Conservation (phyloP, 2,888 invertebrate species). For the Scaptomyza flava region DNA sequence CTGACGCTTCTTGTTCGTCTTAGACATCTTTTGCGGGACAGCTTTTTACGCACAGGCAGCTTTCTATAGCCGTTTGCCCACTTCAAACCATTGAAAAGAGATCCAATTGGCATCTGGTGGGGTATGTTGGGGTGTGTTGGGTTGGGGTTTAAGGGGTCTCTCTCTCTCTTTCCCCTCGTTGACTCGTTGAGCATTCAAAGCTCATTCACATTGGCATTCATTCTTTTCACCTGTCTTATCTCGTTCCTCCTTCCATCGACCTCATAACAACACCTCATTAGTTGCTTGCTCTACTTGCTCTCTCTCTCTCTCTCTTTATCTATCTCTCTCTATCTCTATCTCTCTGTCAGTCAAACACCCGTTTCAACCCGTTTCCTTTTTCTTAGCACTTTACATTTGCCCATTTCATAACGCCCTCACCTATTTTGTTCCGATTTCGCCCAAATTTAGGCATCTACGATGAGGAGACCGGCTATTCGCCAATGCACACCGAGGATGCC, state of each 20-base stretch:
- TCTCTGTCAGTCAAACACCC: constrained; percentile 33
- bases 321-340: constrained; percentile 9
- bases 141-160: neutral
- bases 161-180: constrained; percentile 28
- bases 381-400: constrained; percentile 75
- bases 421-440: constrained; percentile 70
- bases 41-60: constrained; percentile 23
- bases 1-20: constrained; percentile 6
- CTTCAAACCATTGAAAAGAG: constrained; percentile 45
- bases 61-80: constrained; percentile 43
- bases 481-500: constrained; percentile 82
- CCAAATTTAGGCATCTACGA: constrained; percentile 79
- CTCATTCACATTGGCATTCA: constrained; percentile 26
- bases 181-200: constrained; percentile 42
- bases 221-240: constrained; percentile 31
- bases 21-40: constrained; percentile 19
- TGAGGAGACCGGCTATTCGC: constrained; percentile 83
- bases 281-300: constrained; percentile 67
- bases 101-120: constrained; percentile 45
- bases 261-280: constrained; percentile 64
- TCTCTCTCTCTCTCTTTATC: constrained; percentile 30
- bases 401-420: constrained; percentile 78
- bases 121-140: too few species aligned
- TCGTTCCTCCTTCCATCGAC: constrained; percentile 29
- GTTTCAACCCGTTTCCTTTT: constrained; percentile 49